Base-by-base conservation (phyloP, 2,797 vertebrate species). In the Syndactyla subalaris region DNA sequence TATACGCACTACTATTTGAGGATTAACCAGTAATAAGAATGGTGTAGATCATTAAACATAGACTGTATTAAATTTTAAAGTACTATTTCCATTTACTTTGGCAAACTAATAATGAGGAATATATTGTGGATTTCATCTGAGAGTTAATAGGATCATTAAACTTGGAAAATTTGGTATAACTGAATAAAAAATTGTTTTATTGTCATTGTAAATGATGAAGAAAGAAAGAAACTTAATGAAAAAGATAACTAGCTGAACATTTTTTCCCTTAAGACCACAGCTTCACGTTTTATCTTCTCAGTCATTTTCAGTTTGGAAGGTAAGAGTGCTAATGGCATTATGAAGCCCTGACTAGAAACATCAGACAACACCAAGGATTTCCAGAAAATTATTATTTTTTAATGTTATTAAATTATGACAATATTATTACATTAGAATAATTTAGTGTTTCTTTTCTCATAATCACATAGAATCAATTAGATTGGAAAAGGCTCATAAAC, bases 11-110 rank as follows among this genome's bases (percentile, higher is more conserved):
- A 41, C 65, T 92, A 52, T 77, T 71, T 89, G 62, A 90, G 54
- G 65, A 95, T 92, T 83, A 94, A 77, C 57, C 81, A 91, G 59
- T 88, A 74, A 80, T 71, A 89, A 82, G 84, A 91, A 79, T 57
- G 11, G 72, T 80, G 72, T 71, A 87, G 87, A 82, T 45, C 45
- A 82, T 91, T 92, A 80, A 94, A 57, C 49, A 77, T 80, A 45
- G 7, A 24, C 48, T 52, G 48, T 45, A 93, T 87, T 92, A 89
- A 89, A 93, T 77, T 94, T 93, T 91, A 63, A 96, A 95, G 20
- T 63, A 77, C 81, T 89, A 76, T 91, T 94, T 94, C 89, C 75
- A 95, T 88, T 93, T 94, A 79, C 76, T 93, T 91, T 93, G 89
- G 78, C 75, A 94, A 92, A 92, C 57, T 85, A 96, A 88, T 88